phyloP scores from a whole-genome alignment of 2,888 invertebrate species.

The Chrysolina americana region DNA sequence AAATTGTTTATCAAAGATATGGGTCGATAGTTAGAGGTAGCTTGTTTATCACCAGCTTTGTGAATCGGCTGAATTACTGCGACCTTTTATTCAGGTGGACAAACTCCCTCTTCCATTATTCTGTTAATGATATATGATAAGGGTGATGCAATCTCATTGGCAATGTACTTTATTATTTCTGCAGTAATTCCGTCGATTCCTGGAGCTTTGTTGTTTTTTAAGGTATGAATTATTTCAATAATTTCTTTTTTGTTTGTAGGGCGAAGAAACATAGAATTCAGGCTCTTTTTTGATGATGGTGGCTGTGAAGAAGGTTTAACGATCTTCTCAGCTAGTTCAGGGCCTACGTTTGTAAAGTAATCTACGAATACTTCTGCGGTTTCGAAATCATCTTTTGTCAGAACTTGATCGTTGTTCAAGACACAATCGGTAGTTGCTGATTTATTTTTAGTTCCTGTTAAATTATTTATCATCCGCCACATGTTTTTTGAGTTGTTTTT shows the following conservation, averaged over 20 bases:
- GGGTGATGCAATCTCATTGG: no score
- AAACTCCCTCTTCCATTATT: background rate
- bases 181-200: background rate
- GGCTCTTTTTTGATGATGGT: no score
- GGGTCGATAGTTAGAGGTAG: background rate
- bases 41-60: background rate
- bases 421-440: background rate
- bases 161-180: background rate
- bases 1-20: no score
- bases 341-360: background rate
- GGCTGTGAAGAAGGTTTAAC: no score
- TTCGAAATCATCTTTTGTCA: background rate
- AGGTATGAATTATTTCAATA: no score
- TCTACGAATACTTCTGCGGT: background rate
- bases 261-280: no score
- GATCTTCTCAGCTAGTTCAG: no score
- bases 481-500: conserved; percentile 1
- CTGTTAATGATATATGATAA: no score
- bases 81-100: background rate
- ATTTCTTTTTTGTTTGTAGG: background rate
- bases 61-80: background rate
- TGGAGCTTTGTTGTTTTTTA: no score
- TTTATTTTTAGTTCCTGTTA: conserved; percentile 4
- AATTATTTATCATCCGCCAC: background rate
- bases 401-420: background rate